phyloP scores from a whole-genome alignment of 2,797 vertebrate genomes.

The Propithecus perrieri region DNA sequence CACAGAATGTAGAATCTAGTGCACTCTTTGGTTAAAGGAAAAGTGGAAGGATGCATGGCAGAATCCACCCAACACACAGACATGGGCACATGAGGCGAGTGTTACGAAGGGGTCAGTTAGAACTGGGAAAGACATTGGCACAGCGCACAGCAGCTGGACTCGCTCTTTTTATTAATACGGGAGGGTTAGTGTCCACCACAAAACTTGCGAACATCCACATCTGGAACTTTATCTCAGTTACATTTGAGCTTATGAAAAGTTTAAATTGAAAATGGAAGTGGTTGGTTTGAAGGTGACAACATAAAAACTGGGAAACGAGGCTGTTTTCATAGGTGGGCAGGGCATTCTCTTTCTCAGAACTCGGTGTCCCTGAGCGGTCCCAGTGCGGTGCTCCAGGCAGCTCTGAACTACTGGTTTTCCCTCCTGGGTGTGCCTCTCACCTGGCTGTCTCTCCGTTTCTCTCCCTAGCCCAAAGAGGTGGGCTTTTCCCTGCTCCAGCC shows the following conservation, averaged over 20 bases:
- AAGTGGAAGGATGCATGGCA: neutral
- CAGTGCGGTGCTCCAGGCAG: accelerated
- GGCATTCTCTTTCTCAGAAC: neutral
- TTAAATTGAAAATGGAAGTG: neutral
- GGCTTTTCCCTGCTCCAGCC: neutral
- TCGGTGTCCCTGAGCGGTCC: neutral
- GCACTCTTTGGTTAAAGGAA: neutral
- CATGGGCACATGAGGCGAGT: neutral
- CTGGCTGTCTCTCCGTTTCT: neutral
- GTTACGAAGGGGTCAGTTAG: neutral
- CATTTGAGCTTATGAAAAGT: neutral
- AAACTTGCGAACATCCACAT: neutral
- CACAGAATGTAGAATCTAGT: neutral
- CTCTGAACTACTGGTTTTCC: neutral
- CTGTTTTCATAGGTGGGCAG: neutral
- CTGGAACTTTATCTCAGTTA: neutral
- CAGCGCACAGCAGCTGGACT: accelerated
- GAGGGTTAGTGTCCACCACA: neutral
- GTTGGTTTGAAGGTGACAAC: neutral
- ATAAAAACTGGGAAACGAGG: neutral
- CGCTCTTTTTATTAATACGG: neutral
- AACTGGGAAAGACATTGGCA: neutral
- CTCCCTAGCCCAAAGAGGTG: neutral
- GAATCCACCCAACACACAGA: neutral
- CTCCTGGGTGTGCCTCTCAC: neutral